These are phyloP conservation scores for Trichonephila clavata DNA, from an alignment of 1,140 invertebrate genomes.

Conservation along the genomic window DNA sequence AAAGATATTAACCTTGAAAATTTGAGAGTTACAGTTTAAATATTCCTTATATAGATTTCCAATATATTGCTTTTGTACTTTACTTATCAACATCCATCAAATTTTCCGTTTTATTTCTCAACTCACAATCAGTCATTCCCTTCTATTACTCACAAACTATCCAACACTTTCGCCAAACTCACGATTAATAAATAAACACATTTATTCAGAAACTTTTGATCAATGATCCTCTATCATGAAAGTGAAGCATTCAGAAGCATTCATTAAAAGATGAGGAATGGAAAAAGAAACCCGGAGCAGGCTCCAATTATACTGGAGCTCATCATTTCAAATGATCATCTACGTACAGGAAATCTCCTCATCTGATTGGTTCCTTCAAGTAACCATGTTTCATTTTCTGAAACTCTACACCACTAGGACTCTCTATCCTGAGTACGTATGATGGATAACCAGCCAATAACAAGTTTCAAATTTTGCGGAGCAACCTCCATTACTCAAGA, in stretches of 20 bases:
- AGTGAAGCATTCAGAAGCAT: background rate
- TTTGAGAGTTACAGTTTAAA: no score
- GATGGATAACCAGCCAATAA: conserved; percentile 25
- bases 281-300: background rate
- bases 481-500: background rate
- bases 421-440: background rate
- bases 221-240: background rate
- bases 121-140: no score
- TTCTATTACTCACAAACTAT: no score
- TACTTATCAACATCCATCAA: no score
- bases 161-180: no score
- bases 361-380: background rate
- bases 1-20: no score
- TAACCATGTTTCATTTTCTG: background rate
- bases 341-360: background rate
- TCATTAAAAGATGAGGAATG: conserved; percentile 18
- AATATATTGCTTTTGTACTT: no score
- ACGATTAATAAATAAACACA: no score
- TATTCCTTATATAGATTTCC: no score
- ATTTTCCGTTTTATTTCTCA: no score
- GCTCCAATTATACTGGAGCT: background rate
- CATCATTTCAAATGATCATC: conserved; percentile 38
- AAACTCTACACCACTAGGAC: conserved; percentile 6
- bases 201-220: background rate
- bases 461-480: conserved; percentile 33